Evolutionary conservation across 1,140 invertebrate species (phyloP).

Genomic region (Drosophila pandora): DNA sequence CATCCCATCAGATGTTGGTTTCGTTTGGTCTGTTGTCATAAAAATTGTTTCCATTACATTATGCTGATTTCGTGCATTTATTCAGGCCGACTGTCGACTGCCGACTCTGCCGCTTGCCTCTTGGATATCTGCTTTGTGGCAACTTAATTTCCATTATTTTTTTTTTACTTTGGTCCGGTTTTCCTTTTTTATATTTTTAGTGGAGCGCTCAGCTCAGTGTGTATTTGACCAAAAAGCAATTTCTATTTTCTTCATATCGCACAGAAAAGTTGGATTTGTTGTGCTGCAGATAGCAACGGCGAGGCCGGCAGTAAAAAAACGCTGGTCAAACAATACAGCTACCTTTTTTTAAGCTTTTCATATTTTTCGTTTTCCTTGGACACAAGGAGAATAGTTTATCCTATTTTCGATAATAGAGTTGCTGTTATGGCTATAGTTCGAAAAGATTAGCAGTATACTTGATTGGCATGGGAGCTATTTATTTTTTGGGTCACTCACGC

Average conservation of each 20-base stretch:
- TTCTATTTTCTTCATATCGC: conserved; percentile 66
- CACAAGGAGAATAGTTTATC: conserved; percentile 28
- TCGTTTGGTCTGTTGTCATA: conserved; percentile 69
- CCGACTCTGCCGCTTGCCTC: conserved; percentile 39
- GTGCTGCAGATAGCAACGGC: conserved; percentile 40
- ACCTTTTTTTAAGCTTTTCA: conserved; percentile 60
- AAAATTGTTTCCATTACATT: conserved; percentile 83
- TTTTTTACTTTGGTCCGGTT: conserved; percentile 15
- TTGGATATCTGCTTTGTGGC: conserved; percentile 64
- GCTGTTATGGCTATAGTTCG: conserved; percentile 9
- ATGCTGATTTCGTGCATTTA: conserved; percentile 81
- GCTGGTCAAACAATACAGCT: conserved; percentile 28
- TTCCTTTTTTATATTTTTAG: conserved; percentile 12
- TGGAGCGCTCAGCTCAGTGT: conserved; percentile 21
- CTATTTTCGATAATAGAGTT: conserved; percentile 20
- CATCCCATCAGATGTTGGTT: conserved; percentile 32
- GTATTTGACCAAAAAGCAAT: conserved; percentile 73
- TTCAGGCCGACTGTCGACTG: conserved; percentile 56
- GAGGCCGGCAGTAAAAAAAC: conserved; percentile 25
- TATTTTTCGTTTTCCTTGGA: conserved; percentile 36
- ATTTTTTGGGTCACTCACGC: conserved; percentile 2
- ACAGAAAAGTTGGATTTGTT: conserved; percentile 65
- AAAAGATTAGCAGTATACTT: conserved; percentile 21
- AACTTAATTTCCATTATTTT: conserved; percentile 77
- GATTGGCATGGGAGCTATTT: conserved; percentile 25